A percentile compares a stretch with the other conserved stretches of the same genome.
These are phyloP conservation scores for Microctenopoma steveboyesi DNA, from an alignment of 2,797 vertebrate genomes.

Conservation along the genomic window DNA sequence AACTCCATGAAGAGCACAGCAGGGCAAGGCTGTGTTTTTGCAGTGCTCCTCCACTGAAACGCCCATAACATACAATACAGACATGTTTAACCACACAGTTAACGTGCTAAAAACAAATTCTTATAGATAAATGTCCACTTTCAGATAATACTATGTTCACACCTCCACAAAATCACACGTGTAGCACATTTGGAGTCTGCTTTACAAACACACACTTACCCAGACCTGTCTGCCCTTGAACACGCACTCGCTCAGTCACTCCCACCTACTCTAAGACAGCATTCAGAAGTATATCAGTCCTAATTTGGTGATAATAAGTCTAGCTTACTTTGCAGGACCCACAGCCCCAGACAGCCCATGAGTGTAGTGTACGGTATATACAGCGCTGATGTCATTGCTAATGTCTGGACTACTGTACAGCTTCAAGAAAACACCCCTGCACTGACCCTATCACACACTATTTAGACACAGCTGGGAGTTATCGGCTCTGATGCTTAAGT, in stretches of 20 bases:
- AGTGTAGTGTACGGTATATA: constrained; percentile 57
- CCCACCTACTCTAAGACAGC: constrained; percentile 48
- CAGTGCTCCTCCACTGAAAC: constrained; percentile 36
- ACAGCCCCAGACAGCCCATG: constrained; percentile 51
- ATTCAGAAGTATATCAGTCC: constrained; percentile 67
- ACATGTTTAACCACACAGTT: constrained; percentile 49
- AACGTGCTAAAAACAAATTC: constrained; percentile 48
- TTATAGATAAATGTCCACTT: constrained; percentile 36
- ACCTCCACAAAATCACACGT: constrained; percentile 34
- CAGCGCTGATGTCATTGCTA: constrained; percentile 66
- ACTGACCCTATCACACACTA: constrained; percentile 41
- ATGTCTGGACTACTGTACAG: constrained; percentile 69
- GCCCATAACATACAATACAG: constrained; percentile 55
- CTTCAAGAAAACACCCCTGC: constrained; percentile 39
- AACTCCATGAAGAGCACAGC: constrained; percentile 55
- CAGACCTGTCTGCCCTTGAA: constrained; percentile 14
- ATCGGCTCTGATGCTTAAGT: constrained; percentile 29
- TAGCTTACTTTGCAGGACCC: constrained; percentile 55
- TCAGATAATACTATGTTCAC: constrained; percentile 47
- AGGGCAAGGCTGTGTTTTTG: constrained; percentile 59
- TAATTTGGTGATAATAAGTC: constrained; percentile 80
- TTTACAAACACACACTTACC: constrained; percentile 21
- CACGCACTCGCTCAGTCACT: constrained; percentile 25
- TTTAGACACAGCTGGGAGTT: constrained; percentile 63
- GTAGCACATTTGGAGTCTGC: constrained; percentile 12